These are phyloP conservation scores for Acrobasis repandana DNA, from an alignment of 2,888 invertebrate genomes.

Conservation along the genomic window DNA sequence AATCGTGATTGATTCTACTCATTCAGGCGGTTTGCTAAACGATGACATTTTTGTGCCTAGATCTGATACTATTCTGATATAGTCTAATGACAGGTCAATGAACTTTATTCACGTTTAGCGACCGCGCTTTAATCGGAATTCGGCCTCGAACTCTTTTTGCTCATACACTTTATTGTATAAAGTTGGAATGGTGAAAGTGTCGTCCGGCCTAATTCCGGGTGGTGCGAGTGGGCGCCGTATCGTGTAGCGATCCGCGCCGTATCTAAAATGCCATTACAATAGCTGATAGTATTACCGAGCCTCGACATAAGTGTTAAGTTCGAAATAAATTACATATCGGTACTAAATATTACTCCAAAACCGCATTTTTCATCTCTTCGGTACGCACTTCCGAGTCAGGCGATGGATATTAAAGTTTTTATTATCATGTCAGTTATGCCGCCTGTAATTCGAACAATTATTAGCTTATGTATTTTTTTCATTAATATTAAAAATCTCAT, in stretches of 20 bases:
- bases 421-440: conserved; percentile 1
- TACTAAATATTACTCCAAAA: conserved; percentile 27
- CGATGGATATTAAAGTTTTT: not conserved
- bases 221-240: conserved; percentile 22
- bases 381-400: not conserved
- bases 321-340: conserved; percentile 55
- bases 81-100: not conserved
- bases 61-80: not conserved
- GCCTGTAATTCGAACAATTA: conserved; percentile 6
- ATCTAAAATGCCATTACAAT: conserved; percentile 43
- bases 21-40: not conserved
- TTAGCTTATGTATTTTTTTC: conserved; percentile 1
- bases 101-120: conserved; percentile 1
- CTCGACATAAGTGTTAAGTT: conserved; percentile 21
- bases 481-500: not conserved
- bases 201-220: conserved; percentile 18
- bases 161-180: conserved; percentile 18
- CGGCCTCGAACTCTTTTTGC: conserved; percentile 14
- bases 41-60: not conserved
- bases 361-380: not conserved
- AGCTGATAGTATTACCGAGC: conserved; percentile 37
- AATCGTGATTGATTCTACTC: not conserved
- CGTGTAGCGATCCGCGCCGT: conserved; percentile 24
- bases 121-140: conserved; percentile 9
- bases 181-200: conserved; percentile 7